Evolutionary conservation across 2,797 vertebrate species (phyloP), one percentile per base, ranked within the genome.

Genomic region (Lates japonicus): DNA sequence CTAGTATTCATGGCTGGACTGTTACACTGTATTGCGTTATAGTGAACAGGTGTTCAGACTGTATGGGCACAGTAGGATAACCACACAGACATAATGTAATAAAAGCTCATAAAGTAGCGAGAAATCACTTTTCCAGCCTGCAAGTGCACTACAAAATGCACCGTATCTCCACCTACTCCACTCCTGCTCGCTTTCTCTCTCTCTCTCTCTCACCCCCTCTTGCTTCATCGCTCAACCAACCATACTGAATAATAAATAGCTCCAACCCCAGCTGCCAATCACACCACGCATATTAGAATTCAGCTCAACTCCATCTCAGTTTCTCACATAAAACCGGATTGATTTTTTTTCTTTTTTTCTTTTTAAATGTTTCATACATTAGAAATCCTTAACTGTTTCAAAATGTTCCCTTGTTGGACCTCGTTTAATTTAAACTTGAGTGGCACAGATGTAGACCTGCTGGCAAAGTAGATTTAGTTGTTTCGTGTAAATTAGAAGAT

Each of bases 221-320:
- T 49, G 60, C 88, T 78, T 66, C 57, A 49, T 82, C 59, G 64
- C 86, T 89, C 83, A 77, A 84, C 80, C 85, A 89, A 61, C 81
- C 82, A 80, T 91, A 78, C 84, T 93, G 90, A 93, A 93, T 94
- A 91, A 93, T 93, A 90, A 90, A 93, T 90, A 91, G 84, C 84
- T 82, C 73, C 84, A 87, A 90, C 85, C 83, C 77, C 70, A 59
- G 78, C 89, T 92, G 92, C 91, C 91, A 92, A 87, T 93, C 90
- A 88, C 86, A 88, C 81, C 87, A 88, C 78, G 72, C 88, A 67
- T 80, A 85, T 79, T 88, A 79, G 84, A 87, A 87, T 89, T 90
- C 85, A 90, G 82, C 83, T 88, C 71, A 78, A 87, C 76, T 64
- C 68, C 55, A 29, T 76, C 81, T 86, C 83, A 76, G 65, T 63